Conservation (phyloP, 2,797 vertebrate genomes). For the Calcarius lapponicus region DNA sequence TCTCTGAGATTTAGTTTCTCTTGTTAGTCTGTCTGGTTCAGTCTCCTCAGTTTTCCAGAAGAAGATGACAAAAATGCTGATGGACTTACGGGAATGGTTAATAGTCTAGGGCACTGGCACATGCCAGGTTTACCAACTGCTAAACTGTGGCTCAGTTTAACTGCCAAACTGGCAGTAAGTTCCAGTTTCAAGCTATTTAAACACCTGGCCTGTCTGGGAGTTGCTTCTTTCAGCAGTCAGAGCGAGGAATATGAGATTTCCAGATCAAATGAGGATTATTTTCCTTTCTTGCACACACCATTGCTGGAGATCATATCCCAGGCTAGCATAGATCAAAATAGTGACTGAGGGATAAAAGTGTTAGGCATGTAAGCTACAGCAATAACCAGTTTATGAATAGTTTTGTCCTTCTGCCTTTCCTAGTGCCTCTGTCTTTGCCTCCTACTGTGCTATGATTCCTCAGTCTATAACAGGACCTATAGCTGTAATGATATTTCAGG, state of each 20-base stretch:
- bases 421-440: not conserved
- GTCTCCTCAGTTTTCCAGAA: not conserved
- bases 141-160: not conserved
- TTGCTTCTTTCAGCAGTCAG: not conserved
- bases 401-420: not conserved
- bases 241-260: not conserved
- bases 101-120: not conserved
- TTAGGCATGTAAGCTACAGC: not conserved
- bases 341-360: not conserved
- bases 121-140: not conserved
- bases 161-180: not conserved
- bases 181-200: slow-evolving; percentile 6
- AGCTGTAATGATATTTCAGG: not conserved
- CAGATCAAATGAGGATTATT: not conserved
- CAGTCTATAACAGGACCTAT: not conserved
- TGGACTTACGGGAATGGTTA: not conserved
- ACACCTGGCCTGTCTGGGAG: slow-evolving; percentile 12
- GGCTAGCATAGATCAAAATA: not conserved
- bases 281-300: not conserved
- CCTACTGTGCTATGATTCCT: not conserved
- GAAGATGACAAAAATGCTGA: not conserved
- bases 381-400: not conserved
- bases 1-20: not conserved
- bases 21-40: not conserved
- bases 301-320: not conserved